These are phyloP conservation scores for Ametastegia equiseti DNA, from an alignment of 2,888 invertebrate genomes.

Conservation along the genomic window DNA sequence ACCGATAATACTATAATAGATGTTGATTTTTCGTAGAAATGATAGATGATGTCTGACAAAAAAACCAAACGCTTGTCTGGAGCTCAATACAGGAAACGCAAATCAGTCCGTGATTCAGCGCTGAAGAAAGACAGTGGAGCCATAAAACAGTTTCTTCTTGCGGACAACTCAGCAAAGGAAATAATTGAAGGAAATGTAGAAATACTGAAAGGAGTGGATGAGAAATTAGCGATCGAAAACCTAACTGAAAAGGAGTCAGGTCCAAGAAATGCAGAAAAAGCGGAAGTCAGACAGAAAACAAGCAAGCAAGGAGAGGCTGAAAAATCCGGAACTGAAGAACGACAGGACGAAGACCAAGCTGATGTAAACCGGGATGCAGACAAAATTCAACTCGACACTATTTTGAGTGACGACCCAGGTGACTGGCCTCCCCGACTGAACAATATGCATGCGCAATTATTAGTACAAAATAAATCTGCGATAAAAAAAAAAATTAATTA, in stretches of 20 bases:
- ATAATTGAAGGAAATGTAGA: neutral
- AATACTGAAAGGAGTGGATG: neutral
- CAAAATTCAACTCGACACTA: slow-evolving; percentile 47
- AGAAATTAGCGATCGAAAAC: slow-evolving; percentile 21
- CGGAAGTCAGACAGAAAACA: neutral
- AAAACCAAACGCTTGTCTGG: neutral
- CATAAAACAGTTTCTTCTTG: neutral
- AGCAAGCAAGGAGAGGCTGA: neutral
- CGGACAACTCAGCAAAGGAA: neutral
- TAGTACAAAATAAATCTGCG: neutral
- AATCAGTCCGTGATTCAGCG: neutral
- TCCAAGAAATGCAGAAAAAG: neutral
- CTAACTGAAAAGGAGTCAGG: slow-evolving; percentile 1
- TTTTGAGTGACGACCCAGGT: slow-evolving; percentile 56
- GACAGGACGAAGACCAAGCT: neutral
- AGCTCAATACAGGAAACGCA: slow-evolving; percentile 18
- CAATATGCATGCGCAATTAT: slow-evolving; percentile 49
- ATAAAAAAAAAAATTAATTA: slow-evolving; percentile 53
- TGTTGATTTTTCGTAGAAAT: slow-evolving; percentile 21
- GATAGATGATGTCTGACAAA: slow-evolving; percentile 28
- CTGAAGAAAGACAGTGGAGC: neutral
- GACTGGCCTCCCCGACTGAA: slow-evolving; percentile 56
- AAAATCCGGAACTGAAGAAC: slow-evolving; percentile 7
- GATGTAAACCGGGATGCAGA: neutral
- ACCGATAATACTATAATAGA: neutral